These are phyloP conservation scores for Cydia strobilella DNA, from an alignment of 1,140 invertebrate genomes.

Conservation along the genomic window DNA sequence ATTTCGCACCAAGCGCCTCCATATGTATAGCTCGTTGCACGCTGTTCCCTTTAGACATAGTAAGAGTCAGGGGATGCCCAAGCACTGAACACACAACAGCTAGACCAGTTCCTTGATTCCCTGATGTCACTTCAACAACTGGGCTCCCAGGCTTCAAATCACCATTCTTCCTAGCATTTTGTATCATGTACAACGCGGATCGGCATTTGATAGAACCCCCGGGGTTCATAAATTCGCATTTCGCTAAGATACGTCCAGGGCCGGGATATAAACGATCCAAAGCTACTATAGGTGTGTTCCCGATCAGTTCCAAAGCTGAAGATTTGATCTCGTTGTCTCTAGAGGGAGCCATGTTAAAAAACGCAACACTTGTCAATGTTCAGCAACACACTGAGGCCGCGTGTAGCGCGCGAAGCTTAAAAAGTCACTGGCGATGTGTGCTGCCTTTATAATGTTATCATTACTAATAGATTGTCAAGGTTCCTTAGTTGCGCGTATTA, in stretches of 20 bases:
- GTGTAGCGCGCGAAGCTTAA: neutral
- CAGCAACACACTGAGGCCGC: neutral
- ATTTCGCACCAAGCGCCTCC: conserved; percentile 71
- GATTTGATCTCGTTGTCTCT: conserved; percentile 60
- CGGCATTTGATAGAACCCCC: conserved; percentile 72
- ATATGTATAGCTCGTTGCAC: conserved; percentile 68
- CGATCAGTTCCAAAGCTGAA: conserved; percentile 69
- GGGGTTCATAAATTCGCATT: conserved; percentile 76
- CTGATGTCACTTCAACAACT: conserved; percentile 70
- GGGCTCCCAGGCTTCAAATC: conserved; percentile 57
- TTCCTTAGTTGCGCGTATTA: neutral
- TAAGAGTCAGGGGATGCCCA: conserved; percentile 63
- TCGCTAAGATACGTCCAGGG: conserved; percentile 64
- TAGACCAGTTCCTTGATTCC: conserved; percentile 70
- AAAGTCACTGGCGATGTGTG: neutral
- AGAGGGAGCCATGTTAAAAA: neutral
- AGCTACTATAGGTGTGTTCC: conserved; percentile 68
- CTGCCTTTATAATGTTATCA: neutral
- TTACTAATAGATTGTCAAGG: conserved; percentile 5
- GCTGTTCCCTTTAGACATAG: conserved; percentile 72
- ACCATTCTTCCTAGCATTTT: conserved; percentile 56
- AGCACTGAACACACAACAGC: conserved; percentile 70
- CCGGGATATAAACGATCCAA: conserved; percentile 64
- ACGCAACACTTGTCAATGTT: neutral
- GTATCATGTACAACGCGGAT: conserved; percentile 68